Conservation (phyloP, 2,113 vertebrate genomes). For the Lophura nycthemera region DNA sequence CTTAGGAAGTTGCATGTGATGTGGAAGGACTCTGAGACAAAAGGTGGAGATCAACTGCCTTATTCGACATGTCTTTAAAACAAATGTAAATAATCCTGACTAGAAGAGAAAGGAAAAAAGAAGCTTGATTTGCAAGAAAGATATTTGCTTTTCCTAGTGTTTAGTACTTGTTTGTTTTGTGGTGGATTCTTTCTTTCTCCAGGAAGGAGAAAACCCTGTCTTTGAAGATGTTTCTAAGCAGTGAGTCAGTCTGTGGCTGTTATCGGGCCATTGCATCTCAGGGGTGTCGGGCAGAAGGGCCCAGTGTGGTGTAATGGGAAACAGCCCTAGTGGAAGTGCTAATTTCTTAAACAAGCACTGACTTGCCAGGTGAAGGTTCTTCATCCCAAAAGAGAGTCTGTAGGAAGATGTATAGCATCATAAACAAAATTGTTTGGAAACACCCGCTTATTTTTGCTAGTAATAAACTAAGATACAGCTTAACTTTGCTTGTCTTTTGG, state of each 20-base stretch:
- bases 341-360: background rate
- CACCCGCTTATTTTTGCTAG: background rate
- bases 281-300: background rate
- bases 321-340: background rate
- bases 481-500: too few species aligned
- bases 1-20: background rate
- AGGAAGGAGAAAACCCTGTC: background rate
- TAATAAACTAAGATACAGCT: background rate
- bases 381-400: background rate
- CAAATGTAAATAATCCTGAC: background rate
- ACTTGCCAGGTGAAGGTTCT: background rate
- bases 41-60: background rate
- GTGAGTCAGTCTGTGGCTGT: background rate
- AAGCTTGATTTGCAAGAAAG: background rate
- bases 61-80: background rate
- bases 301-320: background rate
- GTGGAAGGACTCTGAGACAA: background rate
- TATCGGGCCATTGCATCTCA: background rate
- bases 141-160: background rate
- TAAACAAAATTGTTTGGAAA: background rate
- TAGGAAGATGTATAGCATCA: background rate
- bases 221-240: background rate
- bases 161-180: background rate
- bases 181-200: background rate
- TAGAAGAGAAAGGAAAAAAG: background rate